Evolutionary conservation across 2,888 invertebrate species (phyloP).

Genomic region (Pammene aurita): DNA sequence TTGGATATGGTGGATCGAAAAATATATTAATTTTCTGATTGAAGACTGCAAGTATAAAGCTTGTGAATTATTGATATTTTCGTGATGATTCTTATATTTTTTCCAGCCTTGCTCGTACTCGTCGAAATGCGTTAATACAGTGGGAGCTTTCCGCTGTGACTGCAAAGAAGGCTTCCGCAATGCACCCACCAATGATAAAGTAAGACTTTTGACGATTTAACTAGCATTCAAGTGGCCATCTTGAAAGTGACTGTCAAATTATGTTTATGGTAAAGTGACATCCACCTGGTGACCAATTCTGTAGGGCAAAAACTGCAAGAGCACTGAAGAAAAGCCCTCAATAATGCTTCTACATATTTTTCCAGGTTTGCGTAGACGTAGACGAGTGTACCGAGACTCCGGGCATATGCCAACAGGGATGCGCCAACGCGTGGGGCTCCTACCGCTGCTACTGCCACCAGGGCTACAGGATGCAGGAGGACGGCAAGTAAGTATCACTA

Average conservation of each 20-base stretch:
- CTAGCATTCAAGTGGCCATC: neutral
- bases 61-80: too few species aligned
- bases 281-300: too few species aligned
- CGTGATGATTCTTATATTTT: neutral
- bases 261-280: too few species aligned
- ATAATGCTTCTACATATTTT: too few species aligned
- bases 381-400: slow-evolving; percentile 86
- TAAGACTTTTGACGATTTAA: neutral
- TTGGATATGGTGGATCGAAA: too few species aligned
- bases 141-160: slow-evolving; percentile 76
- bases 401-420: slow-evolving; percentile 90
- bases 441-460: slow-evolving; percentile 94
- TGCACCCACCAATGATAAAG: slow-evolving; percentile 74
- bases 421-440: slow-evolving; percentile 95
- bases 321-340: too few species aligned
- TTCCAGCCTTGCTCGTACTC: slow-evolving; percentile 72
- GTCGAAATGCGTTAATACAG: slow-evolving; percentile 73
- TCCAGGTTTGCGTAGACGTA: slow-evolving; percentile 82
- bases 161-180: slow-evolving; percentile 74
- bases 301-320: too few species aligned
- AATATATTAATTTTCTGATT: too few species aligned
- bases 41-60: too few species aligned
- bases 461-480: slow-evolving; percentile 90
- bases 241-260: too few species aligned
- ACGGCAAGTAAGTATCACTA: slow-evolving; percentile 83